phyloP scores from a whole-genome alignment of 2,797 vertebrate species.

The Cottoperca gobio region DNA sequence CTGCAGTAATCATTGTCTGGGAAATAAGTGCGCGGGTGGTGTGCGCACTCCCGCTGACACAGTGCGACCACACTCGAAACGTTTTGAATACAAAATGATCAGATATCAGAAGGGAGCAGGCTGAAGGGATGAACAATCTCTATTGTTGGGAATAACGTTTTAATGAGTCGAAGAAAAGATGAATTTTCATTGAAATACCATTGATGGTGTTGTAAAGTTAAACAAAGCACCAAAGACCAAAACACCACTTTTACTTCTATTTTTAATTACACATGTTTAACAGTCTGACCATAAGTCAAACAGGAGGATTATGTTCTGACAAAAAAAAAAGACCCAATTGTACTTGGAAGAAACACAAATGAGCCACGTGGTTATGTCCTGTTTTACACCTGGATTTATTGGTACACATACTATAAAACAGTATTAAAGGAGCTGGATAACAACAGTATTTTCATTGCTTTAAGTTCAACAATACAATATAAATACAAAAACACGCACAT shows the following conservation, averaged over 20 bases:
- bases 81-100: constrained; percentile 1
- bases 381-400: constrained; percentile 88
- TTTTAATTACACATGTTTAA: neutral
- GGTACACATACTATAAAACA: constrained; percentile 92
- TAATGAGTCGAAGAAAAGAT: neutral
- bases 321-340: neutral
- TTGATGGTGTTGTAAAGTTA: too few relatives aligned
- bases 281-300: neutral
- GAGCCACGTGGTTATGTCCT: constrained; percentile 44
- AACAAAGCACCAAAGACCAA: too few relatives aligned
- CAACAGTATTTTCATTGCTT: constrained; percentile 87
- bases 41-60: neutral
- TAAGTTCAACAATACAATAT: constrained; percentile 88
- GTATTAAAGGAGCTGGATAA: constrained; percentile 91
- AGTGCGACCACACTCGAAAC: neutral
- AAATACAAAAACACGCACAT: constrained; percentile 88
- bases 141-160: neutral
- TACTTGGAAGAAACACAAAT: constrained; percentile 39
- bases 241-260: neutral
- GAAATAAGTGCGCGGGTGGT: constrained; percentile 9
- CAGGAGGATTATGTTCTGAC: neutral
- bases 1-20: constrained; percentile 38
- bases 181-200: neutral
- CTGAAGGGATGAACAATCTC: neutral
- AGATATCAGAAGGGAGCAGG: neutral